These are phyloP conservation scores for Lottia scabra DNA, from an alignment of 2,888 invertebrate genomes.

Conservation along the genomic window DNA sequence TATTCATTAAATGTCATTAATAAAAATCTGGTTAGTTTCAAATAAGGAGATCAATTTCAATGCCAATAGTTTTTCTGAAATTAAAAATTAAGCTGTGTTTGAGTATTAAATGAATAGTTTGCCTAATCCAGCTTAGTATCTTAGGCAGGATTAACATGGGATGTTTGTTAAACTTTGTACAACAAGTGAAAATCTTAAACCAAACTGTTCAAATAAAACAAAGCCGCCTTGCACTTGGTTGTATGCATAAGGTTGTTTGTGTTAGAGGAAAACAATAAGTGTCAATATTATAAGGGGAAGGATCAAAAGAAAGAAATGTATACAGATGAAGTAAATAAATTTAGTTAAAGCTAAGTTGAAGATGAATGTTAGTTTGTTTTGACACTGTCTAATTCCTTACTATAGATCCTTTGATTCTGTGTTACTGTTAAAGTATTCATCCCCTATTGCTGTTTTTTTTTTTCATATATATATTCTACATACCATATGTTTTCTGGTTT, in stretches of 20 bases:
- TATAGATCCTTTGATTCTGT: background rate
- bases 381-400: conserved; percentile 12
- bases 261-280: conserved; percentile 17
- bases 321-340: conserved; percentile 18
- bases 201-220: conserved; percentile 18
- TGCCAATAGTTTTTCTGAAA: no score
- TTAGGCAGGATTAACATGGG: conserved; percentile 21
- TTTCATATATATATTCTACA: no score
- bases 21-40: no score
- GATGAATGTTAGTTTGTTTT: conserved; percentile 13
- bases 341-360: conserved; percentile 19
- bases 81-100: background rate
- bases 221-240: conserved; percentile 22
- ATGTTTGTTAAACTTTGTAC: conserved; percentile 16
- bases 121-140: conserved; percentile 1
- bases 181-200: conserved; percentile 15
- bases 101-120: background rate
- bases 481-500: no score
- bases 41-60: no score
- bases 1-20: no score
- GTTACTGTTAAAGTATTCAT: background rate
- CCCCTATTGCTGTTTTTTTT: no score
- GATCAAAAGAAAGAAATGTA: conserved; percentile 11
- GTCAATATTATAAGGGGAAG: conserved; percentile 13
- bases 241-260: conserved; percentile 14